Conservation (phyloP, 1,140 invertebrate species). For the Aphelenchoides besseyi region DNA sequence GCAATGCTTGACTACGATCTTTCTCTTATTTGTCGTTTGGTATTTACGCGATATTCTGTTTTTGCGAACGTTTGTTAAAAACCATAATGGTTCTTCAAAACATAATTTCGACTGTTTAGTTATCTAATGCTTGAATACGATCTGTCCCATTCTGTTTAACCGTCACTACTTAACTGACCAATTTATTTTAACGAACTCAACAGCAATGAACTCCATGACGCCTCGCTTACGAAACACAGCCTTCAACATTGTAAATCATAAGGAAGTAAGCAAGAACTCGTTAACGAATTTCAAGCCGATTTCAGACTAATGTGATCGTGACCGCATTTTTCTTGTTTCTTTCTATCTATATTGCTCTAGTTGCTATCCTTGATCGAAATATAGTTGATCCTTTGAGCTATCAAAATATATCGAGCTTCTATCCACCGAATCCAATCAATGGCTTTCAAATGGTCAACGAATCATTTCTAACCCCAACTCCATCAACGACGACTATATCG, state of each 20-base stretch:
- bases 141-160: neutral
- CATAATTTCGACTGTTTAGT: too few species aligned
- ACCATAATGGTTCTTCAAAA: neutral
- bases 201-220: neutral
- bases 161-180: neutral
- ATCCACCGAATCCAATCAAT: neutral
- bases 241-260: conserved; percentile 13
- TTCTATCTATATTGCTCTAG: conserved; percentile 36
- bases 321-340: conserved; percentile 37
- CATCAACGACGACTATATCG: conserved; percentile 8
- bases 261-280: neutral
- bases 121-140: neutral
- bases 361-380: conserved; percentile 30
- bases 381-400: conserved; percentile 36
- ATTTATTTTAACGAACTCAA: neutral
- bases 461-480: neutral
- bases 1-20: too few species aligned
- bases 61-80: neutral
- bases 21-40: too few species aligned
- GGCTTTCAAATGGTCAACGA: neutral
- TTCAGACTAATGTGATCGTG: conserved; percentile 46
- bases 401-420: neutral
- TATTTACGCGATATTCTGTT: too few species aligned
- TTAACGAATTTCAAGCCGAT: neutral
- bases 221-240: neutral